Base-by-base conservation (phyloP, 2,797 vertebrate genomes). In the Schizothorax lantsangensis region DNA sequence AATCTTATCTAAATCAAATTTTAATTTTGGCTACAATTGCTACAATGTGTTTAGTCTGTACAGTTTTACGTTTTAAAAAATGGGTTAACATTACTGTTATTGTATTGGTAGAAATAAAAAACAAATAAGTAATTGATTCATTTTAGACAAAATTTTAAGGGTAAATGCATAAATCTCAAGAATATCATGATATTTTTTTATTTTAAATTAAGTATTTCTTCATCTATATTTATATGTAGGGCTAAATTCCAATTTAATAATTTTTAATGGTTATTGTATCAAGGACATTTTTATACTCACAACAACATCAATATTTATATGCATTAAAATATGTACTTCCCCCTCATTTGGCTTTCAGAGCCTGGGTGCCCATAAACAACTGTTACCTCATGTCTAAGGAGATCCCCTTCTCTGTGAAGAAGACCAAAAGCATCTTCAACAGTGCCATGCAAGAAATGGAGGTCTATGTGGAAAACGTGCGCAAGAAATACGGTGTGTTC, bases 311-410 rank as follows among this genome's bases (percentile, higher is more conserved):
- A 14, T 33, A 38, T 23, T 10, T 0, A 15, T 30, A 75, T 80
- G 40, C 45, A 2, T 8, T 6, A 14, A 38, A 59, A 36, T 38
- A 4, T 26, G 17, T 38, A 14, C 23, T 59, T 0, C 72, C 23
- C 57, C 30, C 54, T 94, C 85, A 91, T 86, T 30, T 52, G 74
- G 17, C 87, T 85, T 77, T 0, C 91, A 99, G 98, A 93, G 98
- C 98, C 91, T 99, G 98, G 98, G 98, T 99, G 91, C 98, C 98
- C 83, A 97, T 99, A 92, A 99, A 99, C 95, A 99, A 99, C 95
- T 99, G 98, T 96, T 99, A 99, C 97, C 97, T 99, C 95, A 99
- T 99, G 98, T 99, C 98, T 93, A 99, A 99, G 96, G 98, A 99
- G 95, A 99, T 99, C 92, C 98, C 98, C 82, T 99, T 99, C 96